Evolutionary conservation across 2,888 invertebrate genomes (phyloP).

Genomic region (Cyrtodaria siliqua): DNA sequence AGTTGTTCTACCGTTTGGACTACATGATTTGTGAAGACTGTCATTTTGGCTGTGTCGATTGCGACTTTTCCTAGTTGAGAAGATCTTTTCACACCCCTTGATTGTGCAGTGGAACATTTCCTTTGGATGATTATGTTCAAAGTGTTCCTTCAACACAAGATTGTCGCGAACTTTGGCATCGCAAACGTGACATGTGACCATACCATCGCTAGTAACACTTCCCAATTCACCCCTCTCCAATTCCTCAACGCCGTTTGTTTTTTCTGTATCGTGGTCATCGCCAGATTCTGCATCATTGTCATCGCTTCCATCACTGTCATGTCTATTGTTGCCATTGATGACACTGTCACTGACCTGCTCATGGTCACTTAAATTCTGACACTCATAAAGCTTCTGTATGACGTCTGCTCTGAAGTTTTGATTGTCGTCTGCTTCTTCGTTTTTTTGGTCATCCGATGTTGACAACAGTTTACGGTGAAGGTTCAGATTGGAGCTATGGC

Average conservation of each 20-base stretch:
- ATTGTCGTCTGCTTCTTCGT: conserved; percentile 57
- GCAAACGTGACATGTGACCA: conserved; percentile 91
- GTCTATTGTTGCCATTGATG: conserved; percentile 40
- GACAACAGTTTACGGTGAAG: conserved; percentile 94
- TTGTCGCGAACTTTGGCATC: conserved; percentile 89
- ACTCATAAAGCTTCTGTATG: conserved; percentile 60
- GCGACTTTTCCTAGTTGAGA: conserved; percentile 92
- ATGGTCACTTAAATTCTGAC: conserved; percentile 26
- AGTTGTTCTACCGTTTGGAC: not conserved
- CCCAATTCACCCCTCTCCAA: conserved; percentile 20
- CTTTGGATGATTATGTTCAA: conserved; percentile 90
- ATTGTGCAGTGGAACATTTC: conserved; percentile 92
- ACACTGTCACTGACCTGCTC: conserved; percentile 47
- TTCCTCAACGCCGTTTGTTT: conserved; percentile 30
- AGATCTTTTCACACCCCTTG: conserved; percentile 90
- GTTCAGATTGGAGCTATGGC: conserved; percentile 96
- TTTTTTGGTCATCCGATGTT: conserved; percentile 64
- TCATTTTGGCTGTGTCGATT: conserved; percentile 92
- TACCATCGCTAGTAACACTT: conserved; percentile 78
- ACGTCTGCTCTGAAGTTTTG: conserved; percentile 63
- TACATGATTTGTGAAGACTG: conserved; percentile 85
- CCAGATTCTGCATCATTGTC: conserved; percentile 53
- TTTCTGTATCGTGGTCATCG: conserved; percentile 23
- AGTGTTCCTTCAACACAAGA: conserved; percentile 90
- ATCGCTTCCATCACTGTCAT: conserved; percentile 56